Percentiles rank a stretch among this genome's conserved stretches.
Evolutionary conservation across 1,140 invertebrate genomes (phyloP).

Genomic region (Lerema accius): DNA sequence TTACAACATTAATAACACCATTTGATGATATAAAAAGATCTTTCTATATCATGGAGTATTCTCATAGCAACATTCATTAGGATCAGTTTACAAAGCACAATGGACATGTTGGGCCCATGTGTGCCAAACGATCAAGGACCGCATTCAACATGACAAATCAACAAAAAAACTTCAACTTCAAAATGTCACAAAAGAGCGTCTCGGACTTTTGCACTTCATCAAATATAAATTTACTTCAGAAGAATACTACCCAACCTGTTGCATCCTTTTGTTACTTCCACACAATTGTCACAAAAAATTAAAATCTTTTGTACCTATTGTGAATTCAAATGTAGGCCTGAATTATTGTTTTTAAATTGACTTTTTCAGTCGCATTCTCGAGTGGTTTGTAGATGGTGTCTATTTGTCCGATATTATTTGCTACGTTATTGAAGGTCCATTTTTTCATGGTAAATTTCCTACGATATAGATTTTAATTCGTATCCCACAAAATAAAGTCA

Average conservation of each 20-base stretch:
- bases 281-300: conserved; percentile 58
- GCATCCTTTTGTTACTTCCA: conserved; percentile 48
- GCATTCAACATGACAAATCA: conserved; percentile 54
- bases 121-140: conserved; percentile 66
- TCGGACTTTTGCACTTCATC: conserved; percentile 79
- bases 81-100: conserved; percentile 56
- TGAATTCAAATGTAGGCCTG: conserved; percentile 49
- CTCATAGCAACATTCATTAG: conserved; percentile 70
- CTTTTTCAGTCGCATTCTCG: conserved; percentile 54
- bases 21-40: too few species aligned
- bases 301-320: conserved; percentile 50
- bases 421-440: background rate
- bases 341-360: conserved; percentile 74
- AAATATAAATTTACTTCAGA: conserved; percentile 75
- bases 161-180: conserved; percentile 46
- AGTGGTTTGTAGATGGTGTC: conserved; percentile 61
- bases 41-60: too few species aligned
- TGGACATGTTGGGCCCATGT: conserved; percentile 74
- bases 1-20: too few species aligned
- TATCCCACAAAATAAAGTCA: too few species aligned
- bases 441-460: background rate
- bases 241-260: conserved; percentile 70
- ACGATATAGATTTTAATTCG: background rate
- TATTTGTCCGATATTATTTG: conserved; percentile 15
- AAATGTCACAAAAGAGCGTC: conserved; percentile 53